Base-by-base conservation (phyloP, 2,797 vertebrate species). In the Gila robusta region DNA sequence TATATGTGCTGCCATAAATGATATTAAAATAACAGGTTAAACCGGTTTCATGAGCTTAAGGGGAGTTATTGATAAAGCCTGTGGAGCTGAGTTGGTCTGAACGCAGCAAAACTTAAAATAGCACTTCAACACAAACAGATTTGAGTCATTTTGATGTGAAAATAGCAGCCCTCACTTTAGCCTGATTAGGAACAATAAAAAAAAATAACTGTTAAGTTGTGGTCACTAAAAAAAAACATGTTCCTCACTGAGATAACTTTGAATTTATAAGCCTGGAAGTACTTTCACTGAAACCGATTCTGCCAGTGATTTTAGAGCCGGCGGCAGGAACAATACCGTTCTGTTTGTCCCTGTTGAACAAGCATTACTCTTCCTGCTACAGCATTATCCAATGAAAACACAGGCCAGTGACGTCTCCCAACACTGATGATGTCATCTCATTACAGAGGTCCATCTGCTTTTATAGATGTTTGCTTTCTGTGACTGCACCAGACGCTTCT, bases 381-480 rank as follows among this genome's bases (percentile, higher is more conserved):
- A 67, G 21, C 8, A 2, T 62, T 16, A 23, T 2, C 70, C 77
- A 81, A 64, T 81, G 28, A 85, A 66, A 86, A 37, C n/a, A 71
- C 17, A 5, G 35, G 56, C 21, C 79, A 77, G 80, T 77, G 85
- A 70, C 67, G 41, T 82, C 80, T 41, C 80, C 49, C 26, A 14
- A 39, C 35, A 70, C n/a, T 21, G 73, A 72, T 83, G 81, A 87
- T 71, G 74, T 87, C 67, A 83, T 52, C 73, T 78, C 32, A 32
- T 83, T 78, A 26, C 39, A 35, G 66, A 64, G 81, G 26, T 47
- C 72, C 62, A 81, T 82, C 69, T 16, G 39, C 72, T 76, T 86
- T 86, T 86, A 86, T 86, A 86, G 85, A 52, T 66, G 62, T 87
- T 70, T 82, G 78, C 84, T 64, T 81, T 86, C 78, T 81, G 47